A percentile compares a stretch with the other conserved stretches of the same genome.
These are phyloP conservation scores for Lutjanus argentimaculatus DNA, from an alignment of 2,797 vertebrate species.

Conservation along the genomic window DNA sequence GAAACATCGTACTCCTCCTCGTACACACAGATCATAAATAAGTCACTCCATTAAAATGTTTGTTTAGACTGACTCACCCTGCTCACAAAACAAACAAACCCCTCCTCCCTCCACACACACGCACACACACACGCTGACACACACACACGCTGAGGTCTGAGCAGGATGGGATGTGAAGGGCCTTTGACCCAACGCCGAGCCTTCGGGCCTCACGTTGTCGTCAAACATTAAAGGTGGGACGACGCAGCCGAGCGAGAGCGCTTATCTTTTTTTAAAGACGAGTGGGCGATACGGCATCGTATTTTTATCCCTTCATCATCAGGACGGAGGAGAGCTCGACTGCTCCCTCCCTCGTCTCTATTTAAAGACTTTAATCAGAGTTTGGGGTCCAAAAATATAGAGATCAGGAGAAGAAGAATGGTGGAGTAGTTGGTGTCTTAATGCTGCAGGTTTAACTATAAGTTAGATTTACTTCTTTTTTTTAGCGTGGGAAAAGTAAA, in stretches of 20 bases:
- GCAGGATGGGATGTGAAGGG: conserved; percentile 63
- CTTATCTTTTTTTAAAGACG: conserved; percentile 56
- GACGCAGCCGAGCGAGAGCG: conserved; percentile 42
- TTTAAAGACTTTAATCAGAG: conserved; percentile 2
- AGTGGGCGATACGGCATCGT: conserved; percentile 19
- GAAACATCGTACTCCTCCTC: conserved; percentile 20
- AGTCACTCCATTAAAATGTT: conserved; percentile 81
- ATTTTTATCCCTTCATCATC: conserved; percentile 22
- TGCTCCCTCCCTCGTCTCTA: not conserved
- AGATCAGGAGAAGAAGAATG: not conserved
- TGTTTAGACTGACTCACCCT: conserved; percentile 78
- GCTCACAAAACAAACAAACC: conserved; percentile 73
- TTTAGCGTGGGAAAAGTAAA: too few species aligned
- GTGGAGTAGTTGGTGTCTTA: not conserved
- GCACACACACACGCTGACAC: conserved; percentile 11
- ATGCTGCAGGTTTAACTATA: not conserved
- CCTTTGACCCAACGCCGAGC: conserved; percentile 64
- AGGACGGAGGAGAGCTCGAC: not conserved
- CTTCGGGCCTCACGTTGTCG: conserved; percentile 48
- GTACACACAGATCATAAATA: conserved; percentile 78
- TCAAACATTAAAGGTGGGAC: conserved; percentile 62
- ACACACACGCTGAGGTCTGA: conserved; percentile 36
- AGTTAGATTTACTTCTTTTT: too few species aligned
- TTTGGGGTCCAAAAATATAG: not conserved
- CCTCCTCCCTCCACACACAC: conserved; percentile 4